Evolutionary conservation across 2,888 invertebrate genomes (phyloP), one percentile per base, ranked within the genome.

Genomic region (Melanotus villosus): DNA sequence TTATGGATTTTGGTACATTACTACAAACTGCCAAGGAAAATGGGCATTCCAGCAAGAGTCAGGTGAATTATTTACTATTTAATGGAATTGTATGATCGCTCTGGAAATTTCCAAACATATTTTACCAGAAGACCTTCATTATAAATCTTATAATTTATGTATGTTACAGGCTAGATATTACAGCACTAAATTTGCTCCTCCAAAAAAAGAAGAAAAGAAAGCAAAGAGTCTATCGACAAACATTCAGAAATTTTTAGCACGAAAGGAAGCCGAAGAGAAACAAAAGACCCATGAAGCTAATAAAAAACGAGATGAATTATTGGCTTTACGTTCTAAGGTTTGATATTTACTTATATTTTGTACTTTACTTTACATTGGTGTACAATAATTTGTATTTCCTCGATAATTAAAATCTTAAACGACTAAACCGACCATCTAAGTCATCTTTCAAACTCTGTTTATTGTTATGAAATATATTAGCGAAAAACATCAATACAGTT

Each of bases 241-340:
- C 76, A 92, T 96, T 57, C 92, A 93, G 81, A 94, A 92, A 81
- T 96, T 96, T 83, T 85, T 96, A 14, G 93, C 91, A 0, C 91
- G 91, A 76, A 93, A 92, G 79, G 94, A 95, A 80, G 91, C 91
- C 68, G 95, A 96, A 80, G 94, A 95, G 78, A 88, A 85, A 66
- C 87, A 87, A 65, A 91, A 91, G 77, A 86, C 88, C 68, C 79
- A 87, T 0, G 89, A 91, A 56, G 90, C 90, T 26, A 88, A 89
- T 66, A 88, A 87, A 75, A 92, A 91, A 79, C 88, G 89, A 56
- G 90, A 92, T 0, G 89, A 90, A 65, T 80, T 92, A 50, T 79
- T 89, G 34, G 89, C 91, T 0, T 86, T 90, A 85, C 86, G 92
- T 19, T 76, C 84, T 23, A 80, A 84, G 81, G 88, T 88, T 82